Evolutionary conservation across 2,797 vertebrate species (phyloP).

Genomic region (Gephyroberyx darwinii): DNA sequence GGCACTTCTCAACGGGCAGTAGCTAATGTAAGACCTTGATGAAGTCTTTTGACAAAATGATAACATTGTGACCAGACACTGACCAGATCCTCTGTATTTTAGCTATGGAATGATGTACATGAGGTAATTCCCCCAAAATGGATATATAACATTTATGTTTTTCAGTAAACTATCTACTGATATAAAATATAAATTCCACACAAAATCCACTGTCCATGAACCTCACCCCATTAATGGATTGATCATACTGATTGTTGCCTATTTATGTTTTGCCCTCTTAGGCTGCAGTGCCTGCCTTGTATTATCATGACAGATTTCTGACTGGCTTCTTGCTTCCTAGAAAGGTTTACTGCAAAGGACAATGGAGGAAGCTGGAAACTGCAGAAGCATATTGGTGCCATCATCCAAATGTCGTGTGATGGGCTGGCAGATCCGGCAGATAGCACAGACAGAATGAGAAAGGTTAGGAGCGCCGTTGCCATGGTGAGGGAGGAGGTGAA

Average conservation of each 20-base stretch:
- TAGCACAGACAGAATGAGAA: constrained; percentile 5
- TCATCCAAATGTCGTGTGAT: constrained; percentile 27
- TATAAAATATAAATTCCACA: too few relatives aligned
- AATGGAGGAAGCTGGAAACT: constrained; percentile 31
- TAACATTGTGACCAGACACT: too few relatives aligned
- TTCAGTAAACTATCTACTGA: neutral
- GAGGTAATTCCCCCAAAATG: too few relatives aligned
- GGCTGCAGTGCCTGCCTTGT: neutral
- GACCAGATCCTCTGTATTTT: too few relatives aligned
- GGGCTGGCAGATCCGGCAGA: constrained; percentile 33
- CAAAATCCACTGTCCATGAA: too few relatives aligned
- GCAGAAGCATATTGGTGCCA: constrained; percentile 19
- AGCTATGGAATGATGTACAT: too few relatives aligned
- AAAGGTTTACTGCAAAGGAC: constrained; percentile 11
- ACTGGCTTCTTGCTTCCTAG: neutral
- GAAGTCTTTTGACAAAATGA: too few relatives aligned
- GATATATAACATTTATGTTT: neutral
- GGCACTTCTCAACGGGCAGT: too few relatives aligned
- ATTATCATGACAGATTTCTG: neutral
- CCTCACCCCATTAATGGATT: too few relatives aligned
- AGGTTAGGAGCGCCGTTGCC: constrained; percentile 56
- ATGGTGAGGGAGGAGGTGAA: constrained; percentile 63
- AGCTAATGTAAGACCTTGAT: too few relatives aligned
- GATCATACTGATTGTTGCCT: too few relatives aligned
- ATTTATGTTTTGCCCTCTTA: too few relatives aligned